Evolutionary conservation across 2,113 vertebrate species (phyloP).

Genomic region (Mesoclemmys tuberculata): DNA sequence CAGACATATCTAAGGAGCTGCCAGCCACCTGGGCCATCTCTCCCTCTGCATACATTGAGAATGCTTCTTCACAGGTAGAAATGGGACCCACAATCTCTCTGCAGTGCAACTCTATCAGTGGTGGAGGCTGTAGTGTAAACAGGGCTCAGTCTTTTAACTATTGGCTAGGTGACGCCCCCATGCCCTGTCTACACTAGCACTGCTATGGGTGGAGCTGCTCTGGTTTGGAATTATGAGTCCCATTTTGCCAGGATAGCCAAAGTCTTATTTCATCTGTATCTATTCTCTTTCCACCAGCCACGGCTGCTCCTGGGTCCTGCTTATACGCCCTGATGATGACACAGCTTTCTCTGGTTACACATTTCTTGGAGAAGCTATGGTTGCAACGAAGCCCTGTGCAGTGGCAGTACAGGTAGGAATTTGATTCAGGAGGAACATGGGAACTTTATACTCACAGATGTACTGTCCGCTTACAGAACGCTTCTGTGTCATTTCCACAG

Average conservation of each 20-base stretch:
- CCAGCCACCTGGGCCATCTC: constrained; percentile 42
- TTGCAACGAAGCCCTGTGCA: not conserved
- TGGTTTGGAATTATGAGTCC: not conserved
- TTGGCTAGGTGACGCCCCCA: not conserved
- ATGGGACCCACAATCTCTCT: not conserved
- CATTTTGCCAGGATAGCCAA: not conserved
- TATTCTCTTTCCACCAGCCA: not conserved
- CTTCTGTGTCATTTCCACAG: not conserved
- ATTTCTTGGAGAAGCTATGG: not conserved
- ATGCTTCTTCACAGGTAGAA: not conserved
- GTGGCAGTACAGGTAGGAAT: not conserved
- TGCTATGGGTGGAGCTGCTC: not conserved
- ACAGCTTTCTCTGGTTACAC: not conserved
- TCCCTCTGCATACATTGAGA: not conserved
- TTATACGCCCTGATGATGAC: not conserved
- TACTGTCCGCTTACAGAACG: too few species aligned
- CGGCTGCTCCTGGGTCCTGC: not conserved
- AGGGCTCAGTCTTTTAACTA: not conserved
- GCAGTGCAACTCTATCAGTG: not conserved
- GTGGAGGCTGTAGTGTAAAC: not conserved
- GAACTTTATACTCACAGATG: too few species aligned
- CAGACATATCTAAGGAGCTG: constrained; percentile 31
- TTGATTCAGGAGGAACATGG: too few species aligned
- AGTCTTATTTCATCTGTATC: too few species aligned
- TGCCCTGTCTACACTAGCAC: not conserved